Percentiles rank a stretch among this genome's conserved stretches.
These are phyloP conservation scores for Istiophorus platypterus DNA, from an alignment of 2,113 vertebrate species.

Conservation along the genomic window DNA sequence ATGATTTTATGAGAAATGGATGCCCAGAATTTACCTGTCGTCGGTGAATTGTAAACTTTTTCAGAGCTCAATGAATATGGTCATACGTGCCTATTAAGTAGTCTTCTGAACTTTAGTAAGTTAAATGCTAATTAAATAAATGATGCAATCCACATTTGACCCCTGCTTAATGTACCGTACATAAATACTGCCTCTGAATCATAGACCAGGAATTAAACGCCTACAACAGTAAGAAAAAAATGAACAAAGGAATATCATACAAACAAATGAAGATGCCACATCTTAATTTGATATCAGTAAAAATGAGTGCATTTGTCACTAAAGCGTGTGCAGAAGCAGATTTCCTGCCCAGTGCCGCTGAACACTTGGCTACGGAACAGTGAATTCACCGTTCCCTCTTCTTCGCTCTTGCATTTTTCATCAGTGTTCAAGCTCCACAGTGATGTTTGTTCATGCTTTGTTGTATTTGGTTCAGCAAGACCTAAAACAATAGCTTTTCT, in stretches of 20 bases:
- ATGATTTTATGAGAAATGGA: too few species aligned
- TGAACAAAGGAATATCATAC: neutral
- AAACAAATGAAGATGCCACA: neutral
- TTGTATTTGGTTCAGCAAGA: slow-evolving; percentile 18
- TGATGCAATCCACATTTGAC: too few species aligned
- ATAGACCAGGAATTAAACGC: neutral
- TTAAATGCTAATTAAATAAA: too few species aligned
- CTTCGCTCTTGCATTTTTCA: slow-evolving; percentile 47
- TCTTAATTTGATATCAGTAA: neutral
- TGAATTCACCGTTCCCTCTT: slow-evolving; percentile 20
- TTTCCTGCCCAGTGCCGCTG: slow-evolving; percentile 12
- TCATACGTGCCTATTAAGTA: too few species aligned
- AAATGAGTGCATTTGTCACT: neutral
- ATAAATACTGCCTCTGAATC: neutral
- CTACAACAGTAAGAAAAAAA: neutral
- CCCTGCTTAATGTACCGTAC: too few species aligned
- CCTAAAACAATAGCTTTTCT: slow-evolving; percentile 1
- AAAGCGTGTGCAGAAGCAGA: slow-evolving; percentile 4
- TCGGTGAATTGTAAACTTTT: too few species aligned
- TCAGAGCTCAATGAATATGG: neutral
- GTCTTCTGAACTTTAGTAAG: neutral
- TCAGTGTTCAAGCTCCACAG: slow-evolving; percentile 31
- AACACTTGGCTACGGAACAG: slow-evolving; percentile 31
- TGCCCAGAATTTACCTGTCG: too few species aligned
- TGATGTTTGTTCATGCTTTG: slow-evolving; percentile 23